These are phyloP conservation scores for Drosophila paracracens DNA, from an alignment of 2,888 invertebrate genomes.

Conservation along the genomic window DNA sequence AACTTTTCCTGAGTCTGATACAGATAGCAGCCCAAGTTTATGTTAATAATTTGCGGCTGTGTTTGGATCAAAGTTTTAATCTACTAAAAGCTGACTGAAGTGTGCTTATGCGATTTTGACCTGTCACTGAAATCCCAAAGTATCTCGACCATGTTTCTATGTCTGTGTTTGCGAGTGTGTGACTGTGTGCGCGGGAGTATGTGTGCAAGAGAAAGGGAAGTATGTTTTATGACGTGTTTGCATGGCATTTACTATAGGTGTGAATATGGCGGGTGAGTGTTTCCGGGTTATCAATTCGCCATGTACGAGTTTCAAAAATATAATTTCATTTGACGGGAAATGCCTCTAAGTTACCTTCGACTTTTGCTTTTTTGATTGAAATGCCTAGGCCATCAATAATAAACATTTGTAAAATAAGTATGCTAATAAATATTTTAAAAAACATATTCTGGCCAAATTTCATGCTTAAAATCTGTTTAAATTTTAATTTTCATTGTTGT, in stretches of 20 bases:
- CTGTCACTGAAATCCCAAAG: constrained; percentile 37
- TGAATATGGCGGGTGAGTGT: constrained; percentile 31
- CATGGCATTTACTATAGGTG: constrained; percentile 42
- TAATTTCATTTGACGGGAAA: constrained; percentile 6
- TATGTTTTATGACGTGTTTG: constrained; percentile 48
- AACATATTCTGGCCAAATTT: background rate
- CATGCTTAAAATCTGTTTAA: background rate
- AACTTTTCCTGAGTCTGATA: background rate
- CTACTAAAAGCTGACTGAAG: constrained; percentile 67
- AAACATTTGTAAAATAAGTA: background rate
- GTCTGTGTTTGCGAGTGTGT: background rate
- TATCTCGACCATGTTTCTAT: background rate
- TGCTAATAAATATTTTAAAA: background rate
- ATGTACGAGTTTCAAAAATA: constrained; percentile 5
- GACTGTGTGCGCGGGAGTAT: background rate
- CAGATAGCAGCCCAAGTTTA: constrained; percentile 17
- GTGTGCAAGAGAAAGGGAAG: background rate
- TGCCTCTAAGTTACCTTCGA: constrained; percentile 3
- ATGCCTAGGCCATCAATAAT: background rate
- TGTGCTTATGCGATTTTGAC: constrained; percentile 52
- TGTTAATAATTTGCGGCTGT: constrained; percentile 53
- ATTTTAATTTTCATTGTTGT: background rate
- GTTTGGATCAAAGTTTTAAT: constrained; percentile 65
- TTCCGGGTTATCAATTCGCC: constrained; percentile 35
- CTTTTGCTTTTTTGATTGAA: constrained; percentile 12